Evolutionary conservation across 2,113 vertebrate species (phyloP).

Genomic region (Poicephalus meyeri): DNA sequence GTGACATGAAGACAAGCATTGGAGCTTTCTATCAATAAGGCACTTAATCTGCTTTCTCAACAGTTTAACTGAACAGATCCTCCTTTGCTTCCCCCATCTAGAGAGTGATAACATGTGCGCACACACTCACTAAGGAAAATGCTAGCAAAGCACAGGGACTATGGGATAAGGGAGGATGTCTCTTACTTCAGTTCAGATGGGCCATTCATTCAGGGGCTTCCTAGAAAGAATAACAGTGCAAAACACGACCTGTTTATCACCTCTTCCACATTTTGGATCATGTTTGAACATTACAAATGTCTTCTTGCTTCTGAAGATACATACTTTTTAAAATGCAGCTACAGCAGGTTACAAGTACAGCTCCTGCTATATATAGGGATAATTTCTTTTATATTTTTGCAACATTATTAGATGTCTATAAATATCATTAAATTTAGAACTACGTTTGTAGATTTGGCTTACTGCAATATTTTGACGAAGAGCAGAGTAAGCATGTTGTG

Average conservation of each 20-base stretch:
- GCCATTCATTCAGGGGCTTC: neutral
- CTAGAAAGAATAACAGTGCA: neutral
- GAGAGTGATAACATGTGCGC: neutral
- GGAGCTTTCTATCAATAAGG: constrained; percentile 25
- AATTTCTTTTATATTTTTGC: neutral
- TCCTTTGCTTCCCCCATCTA: neutral
- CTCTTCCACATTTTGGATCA: neutral
- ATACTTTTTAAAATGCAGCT: neutral
- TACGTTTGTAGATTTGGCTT: neutral
- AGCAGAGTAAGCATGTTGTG: neutral
- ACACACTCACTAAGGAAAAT: neutral
- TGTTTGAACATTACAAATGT: neutral
- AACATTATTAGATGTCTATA: neutral
- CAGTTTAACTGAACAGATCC: neutral
- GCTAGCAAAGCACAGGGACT: neutral
- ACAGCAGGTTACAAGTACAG: neutral
- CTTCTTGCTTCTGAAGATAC: neutral
- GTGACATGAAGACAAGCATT: neutral
- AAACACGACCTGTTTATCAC: neutral
- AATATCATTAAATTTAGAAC: neutral
- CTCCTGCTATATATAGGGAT: neutral
- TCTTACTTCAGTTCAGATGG: neutral
- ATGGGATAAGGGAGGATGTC: neutral
- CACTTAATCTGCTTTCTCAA: constrained; percentile 11
- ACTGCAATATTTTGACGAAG: neutral